phyloP scores from a whole-genome alignment of 2,113 vertebrate genomes.

The Lepidiolamprologus cunningtoni region DNA sequence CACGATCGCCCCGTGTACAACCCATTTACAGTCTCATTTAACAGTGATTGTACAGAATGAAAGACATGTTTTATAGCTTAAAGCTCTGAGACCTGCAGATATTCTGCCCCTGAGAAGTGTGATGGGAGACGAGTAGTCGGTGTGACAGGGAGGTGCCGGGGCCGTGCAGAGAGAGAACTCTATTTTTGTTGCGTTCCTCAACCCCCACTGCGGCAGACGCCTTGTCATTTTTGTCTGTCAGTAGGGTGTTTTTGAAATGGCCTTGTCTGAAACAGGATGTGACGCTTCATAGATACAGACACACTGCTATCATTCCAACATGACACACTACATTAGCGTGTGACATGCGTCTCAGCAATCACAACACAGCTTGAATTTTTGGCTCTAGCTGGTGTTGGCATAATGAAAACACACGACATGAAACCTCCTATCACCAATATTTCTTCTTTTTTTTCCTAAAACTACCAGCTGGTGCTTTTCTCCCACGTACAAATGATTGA shows the following conservation, averaged over 20 bases:
- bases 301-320: conserved; percentile 64
- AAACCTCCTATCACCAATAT: neutral
- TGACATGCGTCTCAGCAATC: neutral
- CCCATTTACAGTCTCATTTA: neutral
- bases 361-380: conserved; percentile 12
- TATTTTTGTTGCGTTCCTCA: conserved; percentile 24
- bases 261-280: conserved; percentile 32
- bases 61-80: neutral
- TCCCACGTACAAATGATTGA: neutral
- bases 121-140: neutral
- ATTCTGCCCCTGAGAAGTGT: neutral
- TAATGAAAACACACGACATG: neutral
- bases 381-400: neutral
- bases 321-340: conserved; percentile 36
- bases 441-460: neutral
- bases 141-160: neutral
- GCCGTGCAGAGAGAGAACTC: neutral
- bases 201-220: conserved; percentile 19
- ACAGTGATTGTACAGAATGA: neutral
- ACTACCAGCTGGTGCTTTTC: neutral
- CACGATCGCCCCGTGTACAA: no score
- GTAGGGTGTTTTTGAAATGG: conserved; percentile 14
- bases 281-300: conserved; percentile 20
- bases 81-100: neutral
- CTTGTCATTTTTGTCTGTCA: conserved; percentile 47